These are phyloP conservation scores for Diloba caeruleocephala DNA, from an alignment of 2,888 invertebrate genomes.

Conservation along the genomic window DNA sequence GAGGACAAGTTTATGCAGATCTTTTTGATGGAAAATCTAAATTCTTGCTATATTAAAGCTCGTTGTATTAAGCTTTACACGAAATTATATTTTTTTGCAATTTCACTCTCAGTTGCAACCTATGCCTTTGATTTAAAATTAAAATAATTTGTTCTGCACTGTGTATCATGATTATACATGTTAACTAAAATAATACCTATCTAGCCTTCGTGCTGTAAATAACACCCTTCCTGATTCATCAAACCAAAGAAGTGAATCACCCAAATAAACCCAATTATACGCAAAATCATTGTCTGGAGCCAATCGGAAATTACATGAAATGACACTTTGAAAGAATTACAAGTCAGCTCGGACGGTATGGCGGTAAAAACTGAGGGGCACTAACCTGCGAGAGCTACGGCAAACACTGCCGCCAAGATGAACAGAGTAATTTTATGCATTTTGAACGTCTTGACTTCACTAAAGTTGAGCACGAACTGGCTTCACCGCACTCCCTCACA, in stretches of 20 bases:
- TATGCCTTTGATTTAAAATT: too few relatives aligned
- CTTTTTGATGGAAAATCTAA: too few relatives aligned
- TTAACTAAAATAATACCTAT: background rate
- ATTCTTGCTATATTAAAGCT: too few relatives aligned
- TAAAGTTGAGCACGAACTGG: conserved; percentile 75
- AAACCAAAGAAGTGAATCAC: conserved; percentile 19
- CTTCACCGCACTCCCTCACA: conserved; percentile 64
- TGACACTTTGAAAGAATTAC: conserved; percentile 60
- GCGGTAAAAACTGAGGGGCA: conserved; percentile 81
- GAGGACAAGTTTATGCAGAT: too few relatives aligned
- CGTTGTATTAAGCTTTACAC: too few relatives aligned
- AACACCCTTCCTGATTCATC: conserved; percentile 10
- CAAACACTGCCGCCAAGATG: conserved; percentile 74
- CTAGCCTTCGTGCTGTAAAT: background rate
- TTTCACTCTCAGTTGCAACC: too few relatives aligned
- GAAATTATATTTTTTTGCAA: too few relatives aligned
- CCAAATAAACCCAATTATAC: conserved; percentile 25
- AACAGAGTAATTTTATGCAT: conserved; percentile 77
- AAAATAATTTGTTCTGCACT: too few relatives aligned
- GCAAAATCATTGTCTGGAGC: conserved; percentile 39
- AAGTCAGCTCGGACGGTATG: conserved; percentile 56
- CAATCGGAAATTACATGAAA: conserved; percentile 66
- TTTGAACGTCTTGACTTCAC: conserved; percentile 67
- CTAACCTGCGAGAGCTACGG: conserved; percentile 85
- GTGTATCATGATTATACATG: too few relatives aligned